phyloP scores from a whole-genome alignment of 2,113 vertebrate species.

The Rhineura floridana region DNA sequence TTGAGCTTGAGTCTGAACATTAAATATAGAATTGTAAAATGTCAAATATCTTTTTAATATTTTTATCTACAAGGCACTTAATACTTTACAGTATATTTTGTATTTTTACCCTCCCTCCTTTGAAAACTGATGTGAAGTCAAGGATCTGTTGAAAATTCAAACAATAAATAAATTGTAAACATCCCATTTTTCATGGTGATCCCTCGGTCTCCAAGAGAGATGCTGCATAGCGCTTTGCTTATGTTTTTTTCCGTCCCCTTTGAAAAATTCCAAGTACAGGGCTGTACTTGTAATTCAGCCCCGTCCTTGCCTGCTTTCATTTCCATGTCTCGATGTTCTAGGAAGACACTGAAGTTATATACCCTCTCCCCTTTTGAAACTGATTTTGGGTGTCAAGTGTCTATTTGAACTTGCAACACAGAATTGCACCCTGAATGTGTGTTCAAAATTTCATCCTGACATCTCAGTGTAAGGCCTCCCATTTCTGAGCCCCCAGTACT shows the following conservation, averaged over 20 bases:
- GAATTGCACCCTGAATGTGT: not conserved
- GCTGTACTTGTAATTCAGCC: too few species aligned
- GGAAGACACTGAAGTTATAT: too few species aligned
- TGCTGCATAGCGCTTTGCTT: too few species aligned
- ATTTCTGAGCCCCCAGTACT: not conserved
- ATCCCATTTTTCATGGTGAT: too few species aligned
- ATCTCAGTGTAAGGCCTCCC: not conserved
- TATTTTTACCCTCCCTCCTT: not conserved
- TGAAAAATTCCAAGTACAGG: too few species aligned
- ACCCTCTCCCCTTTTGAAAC: too few species aligned
- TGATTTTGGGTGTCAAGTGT: not conserved
- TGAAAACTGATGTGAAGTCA: not conserved
- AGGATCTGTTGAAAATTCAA: not conserved
- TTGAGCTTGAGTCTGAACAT: not conserved
- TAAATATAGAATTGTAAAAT: not conserved
- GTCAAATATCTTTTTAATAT: not conserved
- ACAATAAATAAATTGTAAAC: too few species aligned
- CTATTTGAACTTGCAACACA: not conserved
- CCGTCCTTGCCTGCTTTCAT: too few species aligned
- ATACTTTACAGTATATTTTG: not conserved
- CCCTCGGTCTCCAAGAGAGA: too few species aligned
- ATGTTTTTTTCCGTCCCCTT: too few species aligned
- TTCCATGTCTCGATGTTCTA: too few species aligned
- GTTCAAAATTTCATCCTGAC: not conserved
- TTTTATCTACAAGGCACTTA: not conserved